Percentiles rank a stretch among this genome's conserved stretches.
Evolutionary conservation across 2,888 invertebrate genomes (phyloP).

Genomic region (Aphodius sticticus): DNA sequence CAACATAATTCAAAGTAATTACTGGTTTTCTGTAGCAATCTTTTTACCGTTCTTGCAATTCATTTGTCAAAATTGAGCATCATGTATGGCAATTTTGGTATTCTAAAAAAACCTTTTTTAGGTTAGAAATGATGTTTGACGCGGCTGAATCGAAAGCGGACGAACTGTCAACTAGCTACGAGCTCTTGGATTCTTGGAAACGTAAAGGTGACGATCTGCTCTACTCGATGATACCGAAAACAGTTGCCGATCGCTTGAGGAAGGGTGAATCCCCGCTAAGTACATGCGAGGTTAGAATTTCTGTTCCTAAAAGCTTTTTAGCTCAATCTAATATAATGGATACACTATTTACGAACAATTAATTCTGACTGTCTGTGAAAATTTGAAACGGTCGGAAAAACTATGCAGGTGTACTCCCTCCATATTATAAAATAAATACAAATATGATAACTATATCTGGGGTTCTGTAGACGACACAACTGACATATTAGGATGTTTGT

Average conservation of each 20-base stretch:
- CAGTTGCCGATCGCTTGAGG: constrained; percentile 82
- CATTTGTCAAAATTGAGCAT: neutral
- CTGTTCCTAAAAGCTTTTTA: neutral
- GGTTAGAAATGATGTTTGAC: constrained; percentile 82
- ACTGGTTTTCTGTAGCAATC: constrained; percentile 32
- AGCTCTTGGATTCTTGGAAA: constrained; percentile 86
- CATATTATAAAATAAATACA: no score
- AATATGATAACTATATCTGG: no score
- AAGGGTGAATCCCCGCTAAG: constrained; percentile 78
- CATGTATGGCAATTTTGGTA: neutral
- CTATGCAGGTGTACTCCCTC: no score
- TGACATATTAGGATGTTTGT: no score
- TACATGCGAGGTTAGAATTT: constrained; percentile 74
- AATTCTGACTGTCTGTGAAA: neutral
- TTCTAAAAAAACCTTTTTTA: constrained; percentile 44
- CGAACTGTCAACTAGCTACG: constrained; percentile 80
- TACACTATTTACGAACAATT: no score
- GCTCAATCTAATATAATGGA: no score
- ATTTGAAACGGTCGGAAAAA: no score
- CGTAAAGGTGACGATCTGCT: constrained; percentile 84
- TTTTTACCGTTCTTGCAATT: neutral
- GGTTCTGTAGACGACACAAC: no score
- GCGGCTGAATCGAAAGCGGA: constrained; percentile 81
- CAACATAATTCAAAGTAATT: constrained; percentile 77
- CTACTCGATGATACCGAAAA: constrained; percentile 91